phyloP scores from a whole-genome alignment of 1,140 invertebrate species.

The Pantala flavescens region DNA sequence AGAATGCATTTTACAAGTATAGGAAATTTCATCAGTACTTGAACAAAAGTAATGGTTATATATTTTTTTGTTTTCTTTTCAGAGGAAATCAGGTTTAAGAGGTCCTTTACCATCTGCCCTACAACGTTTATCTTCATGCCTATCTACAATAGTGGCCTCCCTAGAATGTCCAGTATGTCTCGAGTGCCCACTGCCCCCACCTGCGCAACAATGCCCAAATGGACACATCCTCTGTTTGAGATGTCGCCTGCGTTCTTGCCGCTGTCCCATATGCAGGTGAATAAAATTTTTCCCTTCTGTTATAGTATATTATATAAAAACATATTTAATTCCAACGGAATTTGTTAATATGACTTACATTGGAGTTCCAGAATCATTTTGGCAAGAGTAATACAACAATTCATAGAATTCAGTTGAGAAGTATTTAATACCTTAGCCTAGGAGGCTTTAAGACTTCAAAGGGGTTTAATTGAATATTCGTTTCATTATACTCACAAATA shows the following conservation, averaged over 20 bases:
- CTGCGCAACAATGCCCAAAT: neutral
- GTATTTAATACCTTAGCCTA: too few relatives aligned
- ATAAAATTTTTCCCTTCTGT: neutral
- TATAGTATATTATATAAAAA: neutral
- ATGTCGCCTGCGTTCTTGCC: neutral
- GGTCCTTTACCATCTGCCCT: neutral
- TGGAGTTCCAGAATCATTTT: too few relatives aligned
- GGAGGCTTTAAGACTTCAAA: too few relatives aligned
- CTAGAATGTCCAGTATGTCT: neutral
- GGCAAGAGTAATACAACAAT: too few relatives aligned
- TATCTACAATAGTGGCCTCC: neutral
- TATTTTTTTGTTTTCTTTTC: neutral
- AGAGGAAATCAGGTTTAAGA: neutral
- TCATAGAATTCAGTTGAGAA: too few relatives aligned
- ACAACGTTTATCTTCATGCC: neutral
- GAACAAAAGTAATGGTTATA: too few relatives aligned
- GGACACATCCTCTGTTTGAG: neutral
- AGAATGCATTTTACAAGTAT: too few relatives aligned
- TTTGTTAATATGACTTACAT: neutral
- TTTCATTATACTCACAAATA: too few relatives aligned
- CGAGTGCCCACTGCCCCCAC: neutral
- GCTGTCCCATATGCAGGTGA: neutral
- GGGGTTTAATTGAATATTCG: too few relatives aligned
- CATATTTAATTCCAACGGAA: neutral
- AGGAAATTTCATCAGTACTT: too few relatives aligned